Evolutionary conservation across 2,113 vertebrate genomes (phyloP), one percentile per base, ranked within the genome.

Genomic region (Pseudorasbora parva): DNA sequence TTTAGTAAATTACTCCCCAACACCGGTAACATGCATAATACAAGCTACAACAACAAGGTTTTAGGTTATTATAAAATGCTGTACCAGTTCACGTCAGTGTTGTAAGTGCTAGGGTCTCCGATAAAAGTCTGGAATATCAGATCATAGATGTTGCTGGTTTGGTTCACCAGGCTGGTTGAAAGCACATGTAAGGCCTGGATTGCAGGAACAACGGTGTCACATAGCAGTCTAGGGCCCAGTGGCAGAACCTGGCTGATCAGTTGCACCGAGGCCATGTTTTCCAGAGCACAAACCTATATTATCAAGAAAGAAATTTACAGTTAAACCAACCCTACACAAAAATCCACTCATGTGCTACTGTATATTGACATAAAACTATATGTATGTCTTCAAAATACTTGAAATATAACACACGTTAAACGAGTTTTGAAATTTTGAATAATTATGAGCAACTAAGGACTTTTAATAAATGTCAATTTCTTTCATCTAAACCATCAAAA

Each of bases 281-380:
- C 93, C 86, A 94, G 14, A 2, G 7, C 2, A 57, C 94, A 95
- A 75, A 94, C 87, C 94, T 95, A 64, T 2, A 87, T 90, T 7
- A 83, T 33, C 10, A 71, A 23, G 1, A 49, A 37, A 76, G 8
- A 19, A 59, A 69, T 21, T 5, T 59, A 59, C n/a, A 43, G 17
- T 2, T 54, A 54, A 54, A 19, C 51, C 51, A 54, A 19, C 17
- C 17, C 17, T 19, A 54, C 49, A 19, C 49, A 54, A 5, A 54
- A 64, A n/a, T 21, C 27, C 21, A 75, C 47, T 12, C 6, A 7
- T 51, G 33, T 45, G 15, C 43, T 72, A 41, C 33, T 21, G 14
- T 15, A 21, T 41, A 72, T n/a, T n/a, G 49, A 54, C 51, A 54
- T 54, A 19, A 54, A 54, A 21, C 6, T 54, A 54, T 21, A 54